phyloP scores from a whole-genome alignment of 2,113 vertebrate species.

The Dicaeum eximium region DNA sequence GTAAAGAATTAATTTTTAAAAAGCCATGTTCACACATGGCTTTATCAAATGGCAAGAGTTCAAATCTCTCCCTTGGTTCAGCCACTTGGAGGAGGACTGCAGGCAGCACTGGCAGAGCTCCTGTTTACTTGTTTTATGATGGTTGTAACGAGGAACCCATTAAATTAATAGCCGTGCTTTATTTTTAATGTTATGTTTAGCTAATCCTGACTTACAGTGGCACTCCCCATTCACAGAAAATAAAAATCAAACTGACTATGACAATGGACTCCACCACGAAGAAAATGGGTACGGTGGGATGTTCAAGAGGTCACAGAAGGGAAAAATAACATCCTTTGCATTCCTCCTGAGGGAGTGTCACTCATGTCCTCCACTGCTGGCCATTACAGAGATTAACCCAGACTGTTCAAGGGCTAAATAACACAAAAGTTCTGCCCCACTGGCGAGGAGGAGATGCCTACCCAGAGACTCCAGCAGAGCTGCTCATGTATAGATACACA shows the following conservation, averaged over 20 bases:
- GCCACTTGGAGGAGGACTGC: background rate
- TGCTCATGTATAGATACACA: background rate
- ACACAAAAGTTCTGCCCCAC: background rate
- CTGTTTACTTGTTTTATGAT: conserved; percentile 70
- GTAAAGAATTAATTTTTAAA: conserved; percentile 41
- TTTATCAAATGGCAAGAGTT: conserved; percentile 45
- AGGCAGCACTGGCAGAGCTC: conserved; percentile 51
- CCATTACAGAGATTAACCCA: background rate
- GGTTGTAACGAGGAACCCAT: conserved; percentile 62
- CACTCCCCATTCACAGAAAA: conserved; percentile 32
- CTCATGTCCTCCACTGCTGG: background rate
- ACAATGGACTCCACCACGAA: background rate
- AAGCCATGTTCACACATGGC: background rate
- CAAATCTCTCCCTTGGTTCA: conserved; percentile 37
- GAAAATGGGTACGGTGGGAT: background rate
- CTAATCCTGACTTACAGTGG: conserved; percentile 58
- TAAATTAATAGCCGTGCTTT: conserved; percentile 71
- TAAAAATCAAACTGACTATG: background rate
- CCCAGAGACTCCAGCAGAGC: background rate
- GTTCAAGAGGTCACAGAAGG: background rate
- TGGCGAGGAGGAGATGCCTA: background rate
- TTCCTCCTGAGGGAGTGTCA: background rate
- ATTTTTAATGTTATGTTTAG: conserved; percentile 71
- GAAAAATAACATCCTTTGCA: background rate
- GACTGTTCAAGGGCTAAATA: background rate